Evolutionary conservation across 2,797 vertebrate species (phyloP), one percentile per base, ranked within the genome.

Genomic region (Hippocampus kuda): DNA sequence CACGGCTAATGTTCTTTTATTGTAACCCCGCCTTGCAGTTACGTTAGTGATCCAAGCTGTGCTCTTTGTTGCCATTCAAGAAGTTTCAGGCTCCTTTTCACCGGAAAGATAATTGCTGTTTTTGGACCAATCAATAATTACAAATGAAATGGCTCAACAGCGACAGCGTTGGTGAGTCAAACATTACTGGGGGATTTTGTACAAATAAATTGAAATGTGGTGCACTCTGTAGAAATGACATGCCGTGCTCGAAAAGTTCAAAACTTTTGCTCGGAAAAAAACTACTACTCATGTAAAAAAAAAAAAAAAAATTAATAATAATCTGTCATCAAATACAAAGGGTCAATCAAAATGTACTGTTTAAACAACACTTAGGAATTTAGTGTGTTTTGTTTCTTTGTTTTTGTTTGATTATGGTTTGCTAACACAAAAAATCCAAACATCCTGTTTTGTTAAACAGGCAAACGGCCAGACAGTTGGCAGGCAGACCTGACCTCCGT

Each of bases 1-100:
- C 48, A 41, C 26, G 18, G 65, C 70, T 81, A 80, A 85, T 79
- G 70, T 71, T 49, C 63, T 65, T 65, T 65, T 24, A 11, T 38
- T 30, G 15, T 30, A 5, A 60, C 67, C 59, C 70, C 20, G 27
- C 48, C 15, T 6, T 49, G 64, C n/a, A 65, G 56, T 53, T 54
- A 56, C 18, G 24, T 67, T n/a, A 15, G 46, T 41, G 18, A 64
- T n/a, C n/a, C 62, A 9, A 12, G 5, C 27, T 16, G 15, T 22
- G 12, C 5, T 64, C 42, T 44, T 46, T 64, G 62, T 26, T 24
- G 41, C 13, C 5, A 64, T 26, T 24, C n/a, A 2, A 22, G 41
- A n/a, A 13, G 38, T 24, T 64, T 64, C 59, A 71, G 48, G 27
- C 5, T 68, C 26, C 10, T 60, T 60, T 20, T 18, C 27, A 15